Evolutionary conservation across 1,140 invertebrate species (phyloP).

Genomic region (Bathynomus jamesi): DNA sequence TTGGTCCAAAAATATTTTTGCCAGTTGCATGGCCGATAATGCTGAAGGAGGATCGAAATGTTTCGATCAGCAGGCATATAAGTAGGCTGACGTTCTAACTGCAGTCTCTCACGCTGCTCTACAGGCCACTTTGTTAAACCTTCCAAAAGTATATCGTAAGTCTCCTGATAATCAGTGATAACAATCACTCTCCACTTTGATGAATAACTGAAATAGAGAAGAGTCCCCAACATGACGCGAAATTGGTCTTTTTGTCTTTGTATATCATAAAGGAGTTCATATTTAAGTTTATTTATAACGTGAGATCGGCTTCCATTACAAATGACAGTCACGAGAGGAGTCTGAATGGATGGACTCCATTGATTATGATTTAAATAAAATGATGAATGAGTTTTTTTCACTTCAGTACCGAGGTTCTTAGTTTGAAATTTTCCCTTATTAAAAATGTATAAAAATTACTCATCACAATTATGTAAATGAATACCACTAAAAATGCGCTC

Average conservation of each 20-base stretch:
- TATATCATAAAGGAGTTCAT: neutral
- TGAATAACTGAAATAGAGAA: constrained; percentile 27
- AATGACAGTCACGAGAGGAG: neutral
- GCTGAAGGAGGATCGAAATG: neutral
- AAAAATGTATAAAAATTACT: neutral
- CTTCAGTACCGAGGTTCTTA: neutral
- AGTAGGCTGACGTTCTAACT: constrained; percentile 8
- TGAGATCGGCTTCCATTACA: neutral
- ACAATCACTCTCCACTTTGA: constrained; percentile 19
- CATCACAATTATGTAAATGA: neutral
- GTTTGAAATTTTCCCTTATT: neutral
- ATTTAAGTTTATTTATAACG: neutral
- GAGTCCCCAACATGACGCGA: constrained; percentile 11
- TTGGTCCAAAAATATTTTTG: constrained; percentile 24
- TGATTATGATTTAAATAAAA: neutral
- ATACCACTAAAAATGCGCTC: neutral
- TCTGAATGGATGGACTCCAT: neutral
- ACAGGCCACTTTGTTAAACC: neutral
- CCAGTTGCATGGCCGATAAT: constrained; percentile 29
- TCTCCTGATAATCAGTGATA: constrained; percentile 13
- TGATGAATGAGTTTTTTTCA: neutral
- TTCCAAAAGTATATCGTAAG: constrained; percentile 19
- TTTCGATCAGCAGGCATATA: constrained; percentile 11
- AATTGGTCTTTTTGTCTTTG: constrained; percentile 21
- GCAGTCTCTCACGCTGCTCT: constrained; percentile 3